Percentiles rank a stretch among this genome's conserved stretches.
These are phyloP conservation scores for Leptothorax acervorum DNA, from an alignment of 2,888 invertebrate species.

Conservation along the genomic window DNA sequence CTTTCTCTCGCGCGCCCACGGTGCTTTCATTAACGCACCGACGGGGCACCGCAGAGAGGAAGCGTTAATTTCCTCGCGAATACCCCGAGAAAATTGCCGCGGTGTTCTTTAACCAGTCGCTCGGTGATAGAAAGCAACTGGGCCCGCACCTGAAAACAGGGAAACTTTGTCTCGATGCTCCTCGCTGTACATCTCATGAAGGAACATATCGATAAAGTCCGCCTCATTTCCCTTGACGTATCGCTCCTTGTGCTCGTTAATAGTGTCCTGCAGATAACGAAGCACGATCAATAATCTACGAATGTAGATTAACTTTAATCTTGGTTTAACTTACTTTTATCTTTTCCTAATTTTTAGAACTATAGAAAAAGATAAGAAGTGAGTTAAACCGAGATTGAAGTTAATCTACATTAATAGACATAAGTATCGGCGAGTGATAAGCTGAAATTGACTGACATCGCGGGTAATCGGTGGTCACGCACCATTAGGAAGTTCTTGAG, in stretches of 20 bases:
- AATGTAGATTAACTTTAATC: too few species aligned
- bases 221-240: constrained; percentile 85
- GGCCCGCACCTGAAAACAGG: constrained; percentile 67
- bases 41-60: neutral
- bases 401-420: too few species aligned
- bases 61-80: constrained; percentile 3
- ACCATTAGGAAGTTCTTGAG: constrained; percentile 87
- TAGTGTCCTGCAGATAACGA: constrained; percentile 84
- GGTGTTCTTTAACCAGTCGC: neutral
- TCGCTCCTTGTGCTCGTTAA: constrained; percentile 87
- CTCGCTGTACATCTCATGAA: constrained; percentile 87
- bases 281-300: neutral
- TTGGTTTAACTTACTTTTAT: too few species aligned
- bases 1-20: constrained; percentile 47
- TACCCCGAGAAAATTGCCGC: neutral
- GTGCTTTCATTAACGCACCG: constrained; percentile 37
- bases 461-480: constrained; percentile 48
- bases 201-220: constrained; percentile 89
- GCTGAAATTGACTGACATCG: neutral
- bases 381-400: too few species aligned
- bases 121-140: neutral
- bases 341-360: too few species aligned
- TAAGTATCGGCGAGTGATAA: neutral
- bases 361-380: too few species aligned
- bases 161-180: constrained; percentile 72